Conservation (phyloP, 2,113 vertebrate species). For the Nerophis lumbriciformis region DNA sequence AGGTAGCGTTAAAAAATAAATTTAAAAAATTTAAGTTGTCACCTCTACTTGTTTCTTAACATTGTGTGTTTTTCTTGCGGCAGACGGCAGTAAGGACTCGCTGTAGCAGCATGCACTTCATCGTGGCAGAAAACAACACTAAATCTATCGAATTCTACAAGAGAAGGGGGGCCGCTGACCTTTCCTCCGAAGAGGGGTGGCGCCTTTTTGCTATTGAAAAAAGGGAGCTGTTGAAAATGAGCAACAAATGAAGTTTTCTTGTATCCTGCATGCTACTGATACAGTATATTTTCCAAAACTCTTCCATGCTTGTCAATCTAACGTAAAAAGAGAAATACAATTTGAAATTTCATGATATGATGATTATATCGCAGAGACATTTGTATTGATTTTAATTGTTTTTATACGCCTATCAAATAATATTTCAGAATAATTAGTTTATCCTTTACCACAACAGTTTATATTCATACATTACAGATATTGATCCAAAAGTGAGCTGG, state of each 20-base stretch:
- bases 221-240: constrained; percentile 64
- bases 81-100: constrained; percentile 73
- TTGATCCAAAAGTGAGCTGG: not conserved
- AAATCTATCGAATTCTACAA: constrained; percentile 68
- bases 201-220: constrained; percentile 74
- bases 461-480: not conserved
- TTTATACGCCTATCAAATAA: too few species aligned
- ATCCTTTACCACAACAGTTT: not conserved
- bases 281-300: too few species aligned
- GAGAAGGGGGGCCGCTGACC: constrained; percentile 60
- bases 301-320: too few species aligned
- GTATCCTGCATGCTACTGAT: too few species aligned
- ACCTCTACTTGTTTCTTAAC: not conserved
- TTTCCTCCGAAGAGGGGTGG: constrained; percentile 71
- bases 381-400: too few species aligned
- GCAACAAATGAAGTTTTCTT: constrained; percentile 40
- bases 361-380: too few species aligned
- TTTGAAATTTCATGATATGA: too few species aligned
- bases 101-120: constrained; percentile 78
- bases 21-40: not conserved
- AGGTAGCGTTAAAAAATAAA: constrained; percentile 55
- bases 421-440: too few species aligned
- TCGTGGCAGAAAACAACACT: constrained; percentile 73
- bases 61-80: not conserved
- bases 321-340: too few species aligned